These are phyloP conservation scores for Cinclus cinclus DNA, from an alignment of 2,113 vertebrate species.

Conservation along the genomic window DNA sequence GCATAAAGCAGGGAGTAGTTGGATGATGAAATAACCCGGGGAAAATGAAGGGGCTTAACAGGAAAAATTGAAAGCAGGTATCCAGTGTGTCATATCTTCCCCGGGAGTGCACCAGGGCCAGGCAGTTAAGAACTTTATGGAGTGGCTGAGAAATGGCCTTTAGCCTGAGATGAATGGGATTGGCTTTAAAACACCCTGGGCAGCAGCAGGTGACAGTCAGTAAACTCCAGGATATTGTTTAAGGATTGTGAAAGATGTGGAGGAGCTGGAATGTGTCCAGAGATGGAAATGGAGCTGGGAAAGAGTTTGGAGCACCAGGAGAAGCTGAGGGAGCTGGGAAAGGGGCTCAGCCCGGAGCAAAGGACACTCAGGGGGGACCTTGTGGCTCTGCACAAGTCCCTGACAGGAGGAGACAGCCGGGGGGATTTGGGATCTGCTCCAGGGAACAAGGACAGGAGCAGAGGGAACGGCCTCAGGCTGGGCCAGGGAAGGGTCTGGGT, in stretches of 20 bases:
- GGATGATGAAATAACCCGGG: background rate
- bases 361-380: background rate
- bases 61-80: background rate
- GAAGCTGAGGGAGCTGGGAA: background rate
- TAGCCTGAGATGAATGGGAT: background rate
- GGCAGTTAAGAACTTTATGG: background rate
- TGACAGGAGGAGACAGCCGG: background rate
- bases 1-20: background rate
- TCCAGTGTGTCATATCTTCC: background rate
- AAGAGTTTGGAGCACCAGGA: background rate
- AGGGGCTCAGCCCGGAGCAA: background rate
- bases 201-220: background rate
- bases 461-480: background rate
- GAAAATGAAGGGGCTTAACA: background rate
- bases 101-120: accelerated
- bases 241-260: background rate
- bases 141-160: constrained; percentile 4
- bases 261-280: background rate
- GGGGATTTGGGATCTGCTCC: background rate
- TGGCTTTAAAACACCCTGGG: background rate
- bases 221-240: background rate
- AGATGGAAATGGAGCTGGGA: background rate
- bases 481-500: background rate
- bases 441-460: background rate
- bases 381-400: background rate